phyloP scores from a whole-genome alignment of 1,140 invertebrate genomes.

The Microvelia longipes region DNA sequence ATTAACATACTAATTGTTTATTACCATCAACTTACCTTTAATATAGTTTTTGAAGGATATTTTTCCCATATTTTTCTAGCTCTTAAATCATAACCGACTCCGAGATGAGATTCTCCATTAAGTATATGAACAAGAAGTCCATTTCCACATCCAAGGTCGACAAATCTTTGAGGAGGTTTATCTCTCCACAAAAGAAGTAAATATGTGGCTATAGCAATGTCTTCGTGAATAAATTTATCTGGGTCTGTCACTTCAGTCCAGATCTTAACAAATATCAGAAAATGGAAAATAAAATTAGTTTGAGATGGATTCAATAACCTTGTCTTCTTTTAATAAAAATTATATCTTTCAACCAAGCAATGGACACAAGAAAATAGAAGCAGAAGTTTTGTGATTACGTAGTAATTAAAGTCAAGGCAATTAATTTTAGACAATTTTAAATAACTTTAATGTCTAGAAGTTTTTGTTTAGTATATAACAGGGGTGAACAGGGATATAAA shows the following conservation, averaged over 20 bases:
- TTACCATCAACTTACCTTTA: too few relatives aligned
- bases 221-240: slow-evolving; percentile 89
- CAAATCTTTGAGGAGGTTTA: slow-evolving; percentile 47
- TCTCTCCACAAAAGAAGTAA: slow-evolving; percentile 60
- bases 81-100: slow-evolving; percentile 78
- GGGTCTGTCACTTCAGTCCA: slow-evolving; percentile 90
- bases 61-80: slow-evolving; percentile 79
- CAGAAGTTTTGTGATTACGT: background rate
- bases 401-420: background rate
- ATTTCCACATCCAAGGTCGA: slow-evolving; percentile 94
- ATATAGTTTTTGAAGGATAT: slow-evolving; percentile 38
- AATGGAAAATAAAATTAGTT: slow-evolving; percentile 10
- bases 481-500: too few relatives aligned
- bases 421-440: background rate
- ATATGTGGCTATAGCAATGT: slow-evolving; percentile 87
- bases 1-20: too few relatives aligned
- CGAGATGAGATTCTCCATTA: slow-evolving; percentile 64
- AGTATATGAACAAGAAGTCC: slow-evolving; percentile 84
- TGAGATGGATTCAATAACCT: background rate
- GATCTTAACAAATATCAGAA: slow-evolving; percentile 38
- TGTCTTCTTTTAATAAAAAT: background rate
- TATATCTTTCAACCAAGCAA: background rate
- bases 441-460: background rate
- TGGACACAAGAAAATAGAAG: background rate
- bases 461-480: too few relatives aligned